Evolutionary conservation across 2,888 invertebrate species (phyloP), one percentile per base, ranked within the genome.

Genomic region (Euspilapteryx auroguttella): DNA sequence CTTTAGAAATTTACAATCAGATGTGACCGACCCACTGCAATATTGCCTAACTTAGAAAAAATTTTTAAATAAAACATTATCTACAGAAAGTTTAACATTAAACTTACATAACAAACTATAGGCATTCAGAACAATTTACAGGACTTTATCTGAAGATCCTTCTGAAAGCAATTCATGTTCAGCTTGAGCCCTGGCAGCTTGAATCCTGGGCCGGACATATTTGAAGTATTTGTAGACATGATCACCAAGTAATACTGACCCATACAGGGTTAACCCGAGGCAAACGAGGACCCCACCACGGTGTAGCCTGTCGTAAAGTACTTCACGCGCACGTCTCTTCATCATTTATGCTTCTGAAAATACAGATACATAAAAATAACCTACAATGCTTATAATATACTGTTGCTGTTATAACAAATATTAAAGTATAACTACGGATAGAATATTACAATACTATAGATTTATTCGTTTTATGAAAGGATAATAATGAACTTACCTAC

Each of bases 231-330:
- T 49, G 34, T 65, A 78, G 28, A 54, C 54, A 37, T 63, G 62
- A 13, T 66, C 52, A 6, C 47, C 58, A 3, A 79, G 28, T 3
- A 63, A 31, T 1, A 57, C 31, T 1, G 55, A 39, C 3, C 59
- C 55, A 38, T 71, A 48, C 2, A 65, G 24, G 10, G 79, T 75
- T 14, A 76, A 32, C 1, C 63, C 76, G 9, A 79, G 45, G 36
- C 79, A 79, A 21, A 56, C 49, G 23, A 59, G 38, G 11, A 80
- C 79, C 31, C 50, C 49, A 15, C 69, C 66, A 48, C 48, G 58
- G 37, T 80, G 80, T 15, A 80, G 37, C 42, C 53, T 76, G 37
- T 80, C 78, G 30, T 66, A 62, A 3, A 78, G 28, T 14, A 55
- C 34, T 38, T 41, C 62, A 10, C 61, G 61, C 12, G 71, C 59